Evolutionary conservation across 2,888 invertebrate species (phyloP).

Genomic region (Rhogogaster chlorosoma): DNA sequence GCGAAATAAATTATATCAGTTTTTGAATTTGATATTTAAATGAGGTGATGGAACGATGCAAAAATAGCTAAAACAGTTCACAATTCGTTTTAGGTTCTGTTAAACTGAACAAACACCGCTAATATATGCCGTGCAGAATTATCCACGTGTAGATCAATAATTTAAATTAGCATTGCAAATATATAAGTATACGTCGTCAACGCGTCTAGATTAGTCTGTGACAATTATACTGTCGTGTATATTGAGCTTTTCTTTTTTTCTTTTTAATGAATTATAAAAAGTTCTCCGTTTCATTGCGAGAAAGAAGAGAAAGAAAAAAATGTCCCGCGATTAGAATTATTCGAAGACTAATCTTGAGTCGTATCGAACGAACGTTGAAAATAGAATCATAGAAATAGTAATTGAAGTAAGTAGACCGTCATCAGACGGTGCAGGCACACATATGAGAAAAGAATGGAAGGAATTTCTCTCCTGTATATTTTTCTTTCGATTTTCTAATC

Average conservation of each 20-base stretch:
- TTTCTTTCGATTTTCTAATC: neutral
- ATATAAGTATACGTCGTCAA: neutral
- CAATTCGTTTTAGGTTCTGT: neutral
- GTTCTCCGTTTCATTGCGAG: neutral
- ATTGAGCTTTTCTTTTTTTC: neutral
- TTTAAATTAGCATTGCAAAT: neutral
- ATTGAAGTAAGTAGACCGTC: conserved; percentile 43
- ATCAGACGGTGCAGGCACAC: neutral
- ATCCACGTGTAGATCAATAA: neutral
- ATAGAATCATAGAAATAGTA: conserved; percentile 13
- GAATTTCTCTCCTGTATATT: conserved; percentile 5
- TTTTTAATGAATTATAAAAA: neutral
- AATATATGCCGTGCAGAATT: neutral
- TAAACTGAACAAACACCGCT: neutral
- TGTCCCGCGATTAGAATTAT: too few species aligned
- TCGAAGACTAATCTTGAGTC: neutral
- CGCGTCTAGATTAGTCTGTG: neutral
- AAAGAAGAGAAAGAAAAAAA: too few species aligned
- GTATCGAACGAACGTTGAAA: neutral
- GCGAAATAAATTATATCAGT: neutral
- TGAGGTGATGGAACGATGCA: neutral
- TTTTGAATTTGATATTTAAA: neutral
- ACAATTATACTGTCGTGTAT: neutral
- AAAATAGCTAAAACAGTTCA: neutral
- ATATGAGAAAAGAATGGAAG: neutral